A percentile compares a stretch with the other conserved stretches of the same genome.
phyloP scores from a whole-genome alignment of 2,888 invertebrate genomes.

The Dromius quadrimaculatus region DNA sequence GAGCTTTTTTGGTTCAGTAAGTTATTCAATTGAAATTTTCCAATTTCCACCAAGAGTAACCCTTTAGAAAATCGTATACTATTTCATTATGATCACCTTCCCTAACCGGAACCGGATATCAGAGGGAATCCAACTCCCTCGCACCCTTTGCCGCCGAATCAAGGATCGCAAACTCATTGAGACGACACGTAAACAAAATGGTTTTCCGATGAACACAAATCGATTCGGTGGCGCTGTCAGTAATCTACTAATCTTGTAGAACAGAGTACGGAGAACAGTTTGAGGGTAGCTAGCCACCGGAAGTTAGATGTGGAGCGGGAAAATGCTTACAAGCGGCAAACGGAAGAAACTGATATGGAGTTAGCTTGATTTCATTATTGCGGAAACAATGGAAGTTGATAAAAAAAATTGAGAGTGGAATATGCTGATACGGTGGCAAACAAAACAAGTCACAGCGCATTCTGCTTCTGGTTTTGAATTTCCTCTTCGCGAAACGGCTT shows the following conservation, averaged over 20 bases:
- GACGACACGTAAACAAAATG: constrained; percentile 45
- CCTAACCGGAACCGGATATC: background rate
- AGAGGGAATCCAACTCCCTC: background rate
- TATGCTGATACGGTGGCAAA: too few species aligned
- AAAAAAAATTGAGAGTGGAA: too few species aligned
- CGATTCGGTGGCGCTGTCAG: constrained; percentile 35
- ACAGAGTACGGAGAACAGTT: constrained; percentile 13
- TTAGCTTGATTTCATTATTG: background rate
- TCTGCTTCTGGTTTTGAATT: too few species aligned
- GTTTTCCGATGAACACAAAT: constrained; percentile 49
- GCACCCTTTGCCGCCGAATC: background rate
- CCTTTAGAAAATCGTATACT: background rate
- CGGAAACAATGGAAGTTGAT: background rate
- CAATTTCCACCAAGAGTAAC: background rate
- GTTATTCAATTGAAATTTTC: constrained; percentile 5
- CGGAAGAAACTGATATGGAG: too few species aligned
- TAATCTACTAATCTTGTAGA: constrained; percentile 43
- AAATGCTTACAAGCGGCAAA: background rate
- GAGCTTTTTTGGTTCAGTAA: too few species aligned
- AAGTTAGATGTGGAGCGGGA: constrained; percentile 7
- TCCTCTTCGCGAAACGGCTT: too few species aligned
- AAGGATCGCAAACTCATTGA: constrained; percentile 25
- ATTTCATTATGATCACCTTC: constrained; percentile 2
- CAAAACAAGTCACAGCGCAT: too few species aligned
- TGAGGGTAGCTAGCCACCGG: background rate